Percentiles rank a stretch among this genome's conserved stretches.
These are phyloP conservation scores for Drosophila colorata DNA, from an alignment of 2,888 invertebrate species.

Conservation along the genomic window DNA sequence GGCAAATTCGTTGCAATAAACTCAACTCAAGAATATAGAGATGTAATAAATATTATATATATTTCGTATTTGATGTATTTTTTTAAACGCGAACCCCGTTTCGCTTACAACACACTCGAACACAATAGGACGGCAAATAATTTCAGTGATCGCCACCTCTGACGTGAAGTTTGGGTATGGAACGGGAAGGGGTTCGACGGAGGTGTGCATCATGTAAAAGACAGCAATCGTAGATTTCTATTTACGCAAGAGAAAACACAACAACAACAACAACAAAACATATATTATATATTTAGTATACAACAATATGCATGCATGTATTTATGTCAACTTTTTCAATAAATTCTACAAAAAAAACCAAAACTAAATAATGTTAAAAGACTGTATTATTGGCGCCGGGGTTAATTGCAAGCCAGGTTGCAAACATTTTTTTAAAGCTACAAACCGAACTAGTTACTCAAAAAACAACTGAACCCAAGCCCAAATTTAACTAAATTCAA, in stretches of 20 bases:
- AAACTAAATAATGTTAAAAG: not conserved
- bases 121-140: constrained; percentile 47
- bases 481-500: too few species aligned
- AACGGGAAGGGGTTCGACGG: constrained; percentile 12
- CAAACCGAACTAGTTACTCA: too few species aligned
- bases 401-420: not conserved
- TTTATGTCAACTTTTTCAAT: constrained; percentile 85
- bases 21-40: constrained; percentile 60
- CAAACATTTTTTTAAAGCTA: too few species aligned
- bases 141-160: constrained; percentile 41
- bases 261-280: constrained; percentile 69
- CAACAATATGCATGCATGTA: constrained; percentile 84
- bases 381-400: not conserved
- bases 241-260: constrained; percentile 72
- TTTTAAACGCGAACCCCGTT: constrained; percentile 47
- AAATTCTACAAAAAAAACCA: constrained; percentile 76
- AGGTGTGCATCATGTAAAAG: constrained; percentile 33
- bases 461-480: too few species aligned
- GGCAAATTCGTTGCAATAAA: constrained; percentile 73
- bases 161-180: constrained; percentile 12
- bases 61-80: constrained; percentile 74
- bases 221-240: constrained; percentile 73
- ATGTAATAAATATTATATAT: constrained; percentile 53
- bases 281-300: constrained; percentile 84
- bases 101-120: constrained; percentile 29